Evolutionary conservation across 2,113 vertebrate species (phyloP), one percentile per base, ranked within the genome.

Genomic region (Varanus salvator): DNA sequence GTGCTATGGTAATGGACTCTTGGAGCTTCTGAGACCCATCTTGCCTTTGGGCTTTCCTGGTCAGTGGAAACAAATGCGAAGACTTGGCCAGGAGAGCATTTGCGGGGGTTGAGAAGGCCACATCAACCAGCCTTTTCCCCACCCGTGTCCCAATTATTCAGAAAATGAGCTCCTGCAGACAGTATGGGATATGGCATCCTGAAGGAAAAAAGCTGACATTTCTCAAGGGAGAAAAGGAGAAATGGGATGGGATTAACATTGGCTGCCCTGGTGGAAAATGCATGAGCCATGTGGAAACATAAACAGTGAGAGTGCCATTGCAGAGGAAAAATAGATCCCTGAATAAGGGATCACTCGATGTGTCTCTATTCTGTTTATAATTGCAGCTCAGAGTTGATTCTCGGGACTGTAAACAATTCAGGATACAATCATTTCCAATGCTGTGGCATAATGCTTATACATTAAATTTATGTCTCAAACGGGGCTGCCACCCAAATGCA

Each of bases 301-400:
- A 94, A 95, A 94, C 80, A 94, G 48, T 78, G 83, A 94, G 89
- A 60, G 90, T 52, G 87, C 69, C 52, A 76, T 52, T 87, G 86
- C 66, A 92, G 83, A 91, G 60, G 21, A 89, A 86, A 88, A 78
- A 87, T 92, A 48, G 88, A 75, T 87, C 74, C 77, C 57, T 2
- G 12, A 17, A 31, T 9, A 0, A 48, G 52, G 88, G 12, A 80
- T 54, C 27, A 15, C 50, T 15, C 84, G 81, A 80, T 88, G 93
- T 88, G 95, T 82, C 90, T 50, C 17, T 84, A 87, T 93, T 90
- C 92, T 89, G 68, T 81, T 75, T 91, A 77, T 64, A 25, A 64
- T 64, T 38, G 6, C 31, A 60, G 15, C 57, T 54, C 14, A n/a
- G 7, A 80, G 78, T 27, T n/a, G 50, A 80, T 80, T 29, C 14